Evolutionary conservation across 92 coral and sea anemone genomes (phyloP).

Genomic region (Epizoanthus rinbou): DNA sequence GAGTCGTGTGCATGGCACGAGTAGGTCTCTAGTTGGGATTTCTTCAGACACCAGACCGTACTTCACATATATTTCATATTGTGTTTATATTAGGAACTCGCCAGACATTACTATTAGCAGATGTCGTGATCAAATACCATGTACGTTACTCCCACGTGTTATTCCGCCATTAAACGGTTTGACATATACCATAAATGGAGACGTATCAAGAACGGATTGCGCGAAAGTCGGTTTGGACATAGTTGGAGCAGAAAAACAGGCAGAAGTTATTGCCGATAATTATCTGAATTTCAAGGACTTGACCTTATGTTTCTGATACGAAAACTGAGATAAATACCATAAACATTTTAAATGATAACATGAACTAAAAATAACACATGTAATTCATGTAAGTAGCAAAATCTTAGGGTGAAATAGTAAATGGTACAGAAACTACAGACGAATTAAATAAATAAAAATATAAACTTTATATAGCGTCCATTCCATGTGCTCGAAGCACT

Average conservation of each 20-base stretch:
- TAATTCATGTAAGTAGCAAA: too few species aligned
- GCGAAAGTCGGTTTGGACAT: background rate
- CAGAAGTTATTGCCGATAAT: too few species aligned
- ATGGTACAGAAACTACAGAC: too few species aligned
- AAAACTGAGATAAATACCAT: too few species aligned
- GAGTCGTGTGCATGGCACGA: background rate
- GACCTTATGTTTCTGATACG: too few species aligned
- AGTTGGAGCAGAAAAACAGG: background rate
- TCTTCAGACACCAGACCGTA: background rate
- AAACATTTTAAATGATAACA: too few species aligned
- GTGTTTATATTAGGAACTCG: background rate
- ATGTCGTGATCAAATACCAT: background rate
- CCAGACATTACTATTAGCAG: background rate
- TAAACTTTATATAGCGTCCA: too few species aligned
- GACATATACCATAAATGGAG: constrained; percentile 2
- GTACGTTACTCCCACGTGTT: background rate
- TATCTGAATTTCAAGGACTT: too few species aligned
- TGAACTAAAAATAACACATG: too few species aligned
- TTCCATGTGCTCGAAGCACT: too few species aligned
- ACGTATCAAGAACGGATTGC: background rate
- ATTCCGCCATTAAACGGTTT: background rate
- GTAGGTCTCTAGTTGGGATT: background rate
- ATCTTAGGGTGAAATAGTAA: too few species aligned
- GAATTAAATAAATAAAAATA: too few species aligned
- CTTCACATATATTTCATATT: background rate